Evolutionary conservation across 2,113 vertebrate genomes (phyloP).

Genomic region (Alouatta palliata): DNA sequence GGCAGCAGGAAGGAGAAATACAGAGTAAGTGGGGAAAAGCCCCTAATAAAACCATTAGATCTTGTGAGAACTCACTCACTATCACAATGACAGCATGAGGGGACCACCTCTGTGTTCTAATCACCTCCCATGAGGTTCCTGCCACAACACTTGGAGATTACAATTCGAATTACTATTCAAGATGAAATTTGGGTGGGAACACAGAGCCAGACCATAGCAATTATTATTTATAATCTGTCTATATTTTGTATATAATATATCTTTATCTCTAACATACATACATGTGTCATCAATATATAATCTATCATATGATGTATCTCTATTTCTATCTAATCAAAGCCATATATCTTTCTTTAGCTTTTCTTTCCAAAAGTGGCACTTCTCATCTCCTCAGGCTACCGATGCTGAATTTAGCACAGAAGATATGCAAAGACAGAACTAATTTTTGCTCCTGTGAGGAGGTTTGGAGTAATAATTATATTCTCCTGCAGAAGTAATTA

Average conservation of each 20-base stretch:
- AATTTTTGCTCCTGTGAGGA: slow-evolving; percentile 18
- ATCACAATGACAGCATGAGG: too few species aligned
- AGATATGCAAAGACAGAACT: neutral
- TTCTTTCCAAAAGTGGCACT: neutral
- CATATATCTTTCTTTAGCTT: neutral
- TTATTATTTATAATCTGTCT: neutral
- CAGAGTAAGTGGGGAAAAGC: too few species aligned
- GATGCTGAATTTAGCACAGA: slow-evolving; percentile 13
- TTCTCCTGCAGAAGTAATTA: slow-evolving; percentile 30
- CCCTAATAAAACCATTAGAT: too few species aligned
- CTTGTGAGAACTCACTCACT: too few species aligned
- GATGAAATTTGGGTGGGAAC: too few species aligned
- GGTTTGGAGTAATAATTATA: neutral
- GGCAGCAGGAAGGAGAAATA: too few species aligned
- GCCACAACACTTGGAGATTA: too few species aligned
- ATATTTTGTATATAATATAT: neutral
- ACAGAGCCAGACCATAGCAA: too few species aligned
- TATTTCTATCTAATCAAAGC: neutral
- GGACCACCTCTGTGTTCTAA: too few species aligned
- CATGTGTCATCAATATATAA: neutral
- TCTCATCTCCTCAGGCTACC: neutral
- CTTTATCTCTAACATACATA: neutral
- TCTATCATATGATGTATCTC: neutral
- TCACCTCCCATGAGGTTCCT: too few species aligned
- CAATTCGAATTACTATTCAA: too few species aligned